phyloP scores from a whole-genome alignment of 2,113 vertebrate genomes.

The Stigmatopora nigra region DNA sequence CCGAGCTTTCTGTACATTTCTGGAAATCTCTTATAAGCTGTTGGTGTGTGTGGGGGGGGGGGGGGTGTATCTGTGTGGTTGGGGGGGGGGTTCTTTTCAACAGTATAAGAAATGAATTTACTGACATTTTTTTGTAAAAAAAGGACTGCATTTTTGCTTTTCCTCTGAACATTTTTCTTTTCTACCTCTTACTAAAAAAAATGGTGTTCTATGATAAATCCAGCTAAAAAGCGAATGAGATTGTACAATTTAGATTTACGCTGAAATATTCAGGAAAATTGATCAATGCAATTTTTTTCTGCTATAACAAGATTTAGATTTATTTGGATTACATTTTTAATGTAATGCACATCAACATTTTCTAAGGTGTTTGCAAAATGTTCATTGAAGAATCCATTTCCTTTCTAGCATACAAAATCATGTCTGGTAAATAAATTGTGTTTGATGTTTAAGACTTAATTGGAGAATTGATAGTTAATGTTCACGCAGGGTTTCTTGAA shows the following conservation, averaged over 20 bases:
- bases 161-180: neutral
- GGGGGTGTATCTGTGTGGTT: no score
- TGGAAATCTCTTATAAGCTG: constrained; percentile 12
- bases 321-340: neutral
- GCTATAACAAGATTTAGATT: neutral
- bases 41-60: neutral
- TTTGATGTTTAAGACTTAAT: neutral
- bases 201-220: neutral
- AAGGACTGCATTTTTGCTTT: neutral
- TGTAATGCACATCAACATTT: neutral
- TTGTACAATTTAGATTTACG: neutral
- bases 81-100: neutral
- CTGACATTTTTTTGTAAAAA: neutral
- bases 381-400: neutral
- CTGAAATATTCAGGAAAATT: neutral
- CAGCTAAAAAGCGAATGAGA: neutral
- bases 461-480: no score
- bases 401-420: neutral
- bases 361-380: neutral
- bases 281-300: neutral
- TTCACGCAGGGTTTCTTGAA: no score
- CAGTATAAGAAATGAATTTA: neutral
- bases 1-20: constrained; percentile 3
- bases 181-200: neutral
- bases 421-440: neutral